Percentiles rank a stretch among this genome's conserved stretches.
These are phyloP conservation scores for Entomobrya proxima DNA, from an alignment of 2,888 invertebrate species.

Conservation along the genomic window DNA sequence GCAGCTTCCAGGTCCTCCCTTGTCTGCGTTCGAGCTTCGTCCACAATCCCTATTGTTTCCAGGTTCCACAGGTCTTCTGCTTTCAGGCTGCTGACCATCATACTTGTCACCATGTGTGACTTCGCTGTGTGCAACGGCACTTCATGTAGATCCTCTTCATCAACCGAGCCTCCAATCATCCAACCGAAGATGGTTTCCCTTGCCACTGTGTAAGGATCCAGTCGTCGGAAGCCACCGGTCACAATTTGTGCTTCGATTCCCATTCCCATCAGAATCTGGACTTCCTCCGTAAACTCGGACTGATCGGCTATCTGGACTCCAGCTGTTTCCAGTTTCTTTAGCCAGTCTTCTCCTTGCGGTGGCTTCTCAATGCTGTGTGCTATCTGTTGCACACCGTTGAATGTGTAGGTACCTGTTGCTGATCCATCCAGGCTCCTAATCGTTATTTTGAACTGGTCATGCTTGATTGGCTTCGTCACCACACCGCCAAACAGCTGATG, in stretches of 20 bases:
- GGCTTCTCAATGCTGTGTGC: neutral
- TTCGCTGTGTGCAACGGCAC: neutral
- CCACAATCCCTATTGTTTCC: neutral
- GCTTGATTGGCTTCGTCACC: neutral
- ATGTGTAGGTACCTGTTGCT: neutral
- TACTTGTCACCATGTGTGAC: neutral
- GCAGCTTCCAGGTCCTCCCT: neutral
- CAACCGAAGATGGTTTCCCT: neutral
- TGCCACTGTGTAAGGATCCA: neutral
- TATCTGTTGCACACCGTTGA: neutral
- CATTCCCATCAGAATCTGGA: neutral
- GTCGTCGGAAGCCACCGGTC: neutral
- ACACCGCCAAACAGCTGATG: neutral
- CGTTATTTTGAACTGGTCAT: neutral
- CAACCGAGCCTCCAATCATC: neutral
- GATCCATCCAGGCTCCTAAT: neutral
- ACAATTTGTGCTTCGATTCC: neutral
- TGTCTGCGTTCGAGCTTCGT: neutral
- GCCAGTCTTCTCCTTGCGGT: neutral
- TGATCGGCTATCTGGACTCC: neutral
- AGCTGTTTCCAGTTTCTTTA: neutral
- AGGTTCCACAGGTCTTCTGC: neutral
- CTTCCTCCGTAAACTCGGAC: neutral
- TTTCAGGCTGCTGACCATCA: neutral
- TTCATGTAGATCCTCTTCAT: neutral